These are phyloP conservation scores for Trissolcus japonicus DNA, from an alignment of 2,888 invertebrate genomes.

Conservation along the genomic window DNA sequence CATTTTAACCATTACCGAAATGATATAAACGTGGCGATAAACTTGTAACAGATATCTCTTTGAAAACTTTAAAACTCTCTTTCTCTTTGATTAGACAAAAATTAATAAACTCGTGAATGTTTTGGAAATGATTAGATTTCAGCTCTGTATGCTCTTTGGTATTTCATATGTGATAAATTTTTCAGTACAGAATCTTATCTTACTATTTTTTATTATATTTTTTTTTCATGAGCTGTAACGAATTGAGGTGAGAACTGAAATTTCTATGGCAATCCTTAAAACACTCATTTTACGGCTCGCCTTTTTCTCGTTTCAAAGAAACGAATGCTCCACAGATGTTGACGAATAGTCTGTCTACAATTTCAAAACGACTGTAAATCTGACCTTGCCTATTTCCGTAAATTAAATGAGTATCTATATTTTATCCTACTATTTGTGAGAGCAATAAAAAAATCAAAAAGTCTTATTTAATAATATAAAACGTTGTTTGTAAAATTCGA, in stretches of 20 bases:
- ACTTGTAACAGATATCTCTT: conserved; percentile 49
- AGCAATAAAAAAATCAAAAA: no score
- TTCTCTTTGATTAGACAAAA: conserved; percentile 21
- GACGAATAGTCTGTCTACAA: not conserved
- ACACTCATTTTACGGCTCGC: not conserved
- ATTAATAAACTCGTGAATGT: conserved; percentile 18
- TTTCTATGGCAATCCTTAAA: conserved; percentile 1
- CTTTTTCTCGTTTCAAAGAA: conserved; percentile 2
- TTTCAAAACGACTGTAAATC: not conserved
- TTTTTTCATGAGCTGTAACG: not conserved
- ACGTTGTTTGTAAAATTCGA: no score
- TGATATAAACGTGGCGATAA: conserved; percentile 44
- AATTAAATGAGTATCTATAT: not conserved
- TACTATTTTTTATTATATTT: not conserved
- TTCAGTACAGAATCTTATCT: not conserved
- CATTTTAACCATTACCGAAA: conserved; percentile 46
- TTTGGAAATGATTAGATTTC: conserved; percentile 5
- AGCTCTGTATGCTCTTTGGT: no score
- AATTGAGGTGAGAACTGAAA: not conserved
- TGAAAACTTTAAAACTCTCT: conserved; percentile 30
- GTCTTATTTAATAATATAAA: no score
- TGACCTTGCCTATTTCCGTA: conserved; percentile 5
- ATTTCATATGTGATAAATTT: no score
- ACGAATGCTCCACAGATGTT: conserved; percentile 1
- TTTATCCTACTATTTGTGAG: not conserved